Evolutionary conservation across 1,140 invertebrate species (phyloP).

Genomic region (Lethrus apterus): DNA sequence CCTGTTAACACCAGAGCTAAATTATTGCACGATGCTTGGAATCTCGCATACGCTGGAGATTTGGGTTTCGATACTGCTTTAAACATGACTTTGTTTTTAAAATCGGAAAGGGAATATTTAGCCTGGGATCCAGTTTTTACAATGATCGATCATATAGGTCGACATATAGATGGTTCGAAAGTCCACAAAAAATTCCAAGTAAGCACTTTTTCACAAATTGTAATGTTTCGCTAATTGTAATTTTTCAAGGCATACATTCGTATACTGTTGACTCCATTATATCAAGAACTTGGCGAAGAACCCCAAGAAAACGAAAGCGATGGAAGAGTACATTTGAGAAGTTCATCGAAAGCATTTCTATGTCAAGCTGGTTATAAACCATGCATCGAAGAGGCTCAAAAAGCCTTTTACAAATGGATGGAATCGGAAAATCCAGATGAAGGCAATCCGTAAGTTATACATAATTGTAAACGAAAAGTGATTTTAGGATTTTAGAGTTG

Average conservation of each 20-base stretch:
- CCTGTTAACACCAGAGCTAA: constrained; percentile 65
- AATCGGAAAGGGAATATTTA: constrained; percentile 58
- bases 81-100: constrained; percentile 68
- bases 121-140: constrained; percentile 73
- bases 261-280: constrained; percentile 55
- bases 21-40: constrained; percentile 69
- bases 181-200: constrained; percentile 64
- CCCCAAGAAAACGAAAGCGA: constrained; percentile 48
- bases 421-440: constrained; percentile 56
- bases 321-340: constrained; percentile 54
- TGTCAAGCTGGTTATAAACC: constrained; percentile 64
- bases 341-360: constrained; percentile 56
- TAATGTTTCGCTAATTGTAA: no score
- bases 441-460: constrained; percentile 59
- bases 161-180: constrained; percentile 56
- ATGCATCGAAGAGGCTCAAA: constrained; percentile 59
- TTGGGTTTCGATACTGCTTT: constrained; percentile 60
- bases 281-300: constrained; percentile 51
- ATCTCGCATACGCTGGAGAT: constrained; percentile 69
- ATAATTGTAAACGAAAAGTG: constrained; percentile 10
- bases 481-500: constrained; percentile 49
- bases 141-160: constrained; percentile 68
- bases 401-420: constrained; percentile 60
- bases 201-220: constrained; percentile 10
- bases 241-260: constrained; percentile 54